A percentile compares a stretch with the other conserved stretches of the same genome.
phyloP scores from a whole-genome alignment of 2,113 vertebrate species.

The Sylvietta virens region DNA sequence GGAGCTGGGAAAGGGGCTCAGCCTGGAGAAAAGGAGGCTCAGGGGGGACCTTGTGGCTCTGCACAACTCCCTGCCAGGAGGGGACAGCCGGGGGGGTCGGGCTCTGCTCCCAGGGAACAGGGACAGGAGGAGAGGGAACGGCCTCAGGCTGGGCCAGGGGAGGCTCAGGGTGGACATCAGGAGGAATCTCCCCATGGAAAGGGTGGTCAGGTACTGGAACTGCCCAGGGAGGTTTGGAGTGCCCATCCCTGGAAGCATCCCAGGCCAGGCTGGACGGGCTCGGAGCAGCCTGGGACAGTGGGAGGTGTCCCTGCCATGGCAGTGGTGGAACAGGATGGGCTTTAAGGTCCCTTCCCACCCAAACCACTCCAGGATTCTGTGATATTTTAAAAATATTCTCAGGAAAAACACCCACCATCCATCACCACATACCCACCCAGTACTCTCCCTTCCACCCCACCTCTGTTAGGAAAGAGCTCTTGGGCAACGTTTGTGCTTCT shows the following conservation, averaged over 20 bases:
- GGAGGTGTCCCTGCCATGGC: not conserved
- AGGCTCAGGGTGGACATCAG: accelerated
- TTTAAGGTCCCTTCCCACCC: not conserved
- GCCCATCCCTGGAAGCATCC: accelerated
- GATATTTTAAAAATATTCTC: not conserved
- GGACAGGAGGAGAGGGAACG: not conserved
- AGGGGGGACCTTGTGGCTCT: not conserved
- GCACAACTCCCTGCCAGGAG: not conserved
- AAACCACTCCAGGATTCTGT: not conserved
- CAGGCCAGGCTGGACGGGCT: not conserved
- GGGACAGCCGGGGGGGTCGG: not conserved
- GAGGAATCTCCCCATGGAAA: not conserved
- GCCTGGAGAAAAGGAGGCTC: not conserved
- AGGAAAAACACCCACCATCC: not conserved
- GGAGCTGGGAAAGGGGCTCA: not conserved
- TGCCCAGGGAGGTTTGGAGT: not conserved
- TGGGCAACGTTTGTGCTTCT: not conserved
- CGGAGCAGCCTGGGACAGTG: not conserved
- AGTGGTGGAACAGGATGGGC: not conserved
- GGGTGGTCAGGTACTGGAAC: accelerated
- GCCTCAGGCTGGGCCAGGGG: not conserved
- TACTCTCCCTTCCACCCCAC: not conserved
- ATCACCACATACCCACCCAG: accelerated
- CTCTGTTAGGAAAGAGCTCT: not conserved
- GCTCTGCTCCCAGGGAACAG: not conserved